Conservation (phyloP, 2,888 invertebrate species). For the Serripes groenlandicus region DNA sequence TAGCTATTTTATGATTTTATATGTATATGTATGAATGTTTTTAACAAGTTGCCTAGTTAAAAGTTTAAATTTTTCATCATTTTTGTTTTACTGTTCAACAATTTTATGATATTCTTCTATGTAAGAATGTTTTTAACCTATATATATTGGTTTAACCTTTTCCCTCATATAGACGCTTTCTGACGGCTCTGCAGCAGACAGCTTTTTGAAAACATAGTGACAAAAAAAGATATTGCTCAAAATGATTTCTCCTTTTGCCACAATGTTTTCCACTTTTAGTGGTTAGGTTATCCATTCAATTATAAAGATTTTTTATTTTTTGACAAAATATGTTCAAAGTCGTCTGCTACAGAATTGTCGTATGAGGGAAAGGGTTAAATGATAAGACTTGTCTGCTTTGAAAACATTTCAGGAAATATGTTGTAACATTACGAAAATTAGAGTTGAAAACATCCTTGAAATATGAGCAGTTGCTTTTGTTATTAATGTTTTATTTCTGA, state of each 20-base stretch:
- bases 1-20: too few species aligned
- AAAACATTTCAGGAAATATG: neutral
- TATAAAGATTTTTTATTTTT: neutral
- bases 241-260: constrained; percentile 3
- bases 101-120: neutral
- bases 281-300: neutral
- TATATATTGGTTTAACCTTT: neutral
- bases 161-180: neutral
- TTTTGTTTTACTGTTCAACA: neutral
- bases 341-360: neutral
- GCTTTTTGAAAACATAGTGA: neutral
- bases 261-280: neutral
- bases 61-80: neutral
- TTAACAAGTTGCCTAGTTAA: too few species aligned
- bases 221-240: neutral
- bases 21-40: too few species aligned
- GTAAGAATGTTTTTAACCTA: neutral
- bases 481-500: neutral
- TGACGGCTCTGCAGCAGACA: neutral
- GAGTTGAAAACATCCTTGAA: neutral
- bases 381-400: neutral
- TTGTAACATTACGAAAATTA: neutral
- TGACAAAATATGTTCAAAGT: neutral
- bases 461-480: neutral
- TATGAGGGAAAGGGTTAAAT: neutral